Evolutionary conservation across 1,140 invertebrate genomes (phyloP).

Genomic region (Drosophila baimaii): DNA sequence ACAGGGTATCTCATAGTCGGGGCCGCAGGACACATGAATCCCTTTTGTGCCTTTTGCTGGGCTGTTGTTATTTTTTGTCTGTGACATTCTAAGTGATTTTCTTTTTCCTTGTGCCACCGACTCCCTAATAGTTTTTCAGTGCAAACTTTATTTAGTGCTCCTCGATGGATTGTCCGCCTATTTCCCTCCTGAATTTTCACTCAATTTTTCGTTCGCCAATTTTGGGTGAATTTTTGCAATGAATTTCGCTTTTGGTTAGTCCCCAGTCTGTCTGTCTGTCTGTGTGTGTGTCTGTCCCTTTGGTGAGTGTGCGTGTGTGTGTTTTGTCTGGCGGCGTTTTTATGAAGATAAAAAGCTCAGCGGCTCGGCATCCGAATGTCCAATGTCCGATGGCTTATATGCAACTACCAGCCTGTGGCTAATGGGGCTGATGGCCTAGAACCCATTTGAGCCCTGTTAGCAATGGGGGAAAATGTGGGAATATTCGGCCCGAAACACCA

Average conservation of each 20-base stretch:
- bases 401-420: slow-evolving; percentile 57
- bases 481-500: neutral
- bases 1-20: neutral
- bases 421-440: slow-evolving; percentile 62
- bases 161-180: slow-evolving; percentile 17
- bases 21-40: neutral
- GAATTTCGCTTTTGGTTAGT: slow-evolving; percentile 55
- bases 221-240: slow-evolving; percentile 71
- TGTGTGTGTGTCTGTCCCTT: slow-evolving; percentile 26
- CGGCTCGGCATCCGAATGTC: slow-evolving; percentile 40
- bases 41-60: slow-evolving; percentile 4
- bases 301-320: slow-evolving; percentile 29
- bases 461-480: neutral
- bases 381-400: slow-evolving; percentile 44
- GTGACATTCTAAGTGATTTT: slow-evolving; percentile 63
- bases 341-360: slow-evolving; percentile 82
- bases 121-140: slow-evolving; percentile 69
- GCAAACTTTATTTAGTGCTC: slow-evolving; percentile 73
- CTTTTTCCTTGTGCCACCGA: slow-evolving; percentile 44
- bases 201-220: slow-evolving; percentile 62
- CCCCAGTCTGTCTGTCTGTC: slow-evolving; percentile 9
- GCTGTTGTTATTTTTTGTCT: slow-evolving; percentile 48
- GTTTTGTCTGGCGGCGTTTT: slow-evolving; percentile 67
- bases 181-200: slow-evolving; percentile 50
- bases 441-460: slow-evolving; percentile 45